A percentile compares a stretch with the other conserved stretches of the same genome.
These are phyloP conservation scores for rabbit (Oryctolagus cuniculus) DNA, from an alignment of 2,113 vertebrate genomes.

Conservation along the genomic window DNA sequence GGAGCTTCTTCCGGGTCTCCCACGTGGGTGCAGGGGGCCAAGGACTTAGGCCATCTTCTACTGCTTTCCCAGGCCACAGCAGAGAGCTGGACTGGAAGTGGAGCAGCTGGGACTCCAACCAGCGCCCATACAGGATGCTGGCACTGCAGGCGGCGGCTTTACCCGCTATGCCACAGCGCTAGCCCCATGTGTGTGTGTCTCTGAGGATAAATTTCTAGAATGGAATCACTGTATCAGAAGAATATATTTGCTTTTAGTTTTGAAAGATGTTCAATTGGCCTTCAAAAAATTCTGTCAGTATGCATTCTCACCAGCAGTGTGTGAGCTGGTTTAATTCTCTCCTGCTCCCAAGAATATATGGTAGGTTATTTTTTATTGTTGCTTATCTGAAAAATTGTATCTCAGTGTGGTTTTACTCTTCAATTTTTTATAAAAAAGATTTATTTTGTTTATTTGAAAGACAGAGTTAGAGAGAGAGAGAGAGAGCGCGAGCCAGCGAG, in stretches of 20 bases:
- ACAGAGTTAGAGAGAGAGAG: no score
- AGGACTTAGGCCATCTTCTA: no score
- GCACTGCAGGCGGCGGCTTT: no score
- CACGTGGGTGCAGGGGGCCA: no score
- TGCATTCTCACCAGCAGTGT: constrained; percentile 23
- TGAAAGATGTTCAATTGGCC: constrained; percentile 41
- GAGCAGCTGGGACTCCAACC: no score
- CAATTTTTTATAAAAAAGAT: background rate
- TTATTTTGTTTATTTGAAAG: no score
- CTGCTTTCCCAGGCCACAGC: no score
- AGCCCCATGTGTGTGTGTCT: background rate
- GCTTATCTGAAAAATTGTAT: constrained; percentile 50
- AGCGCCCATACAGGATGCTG: no score
- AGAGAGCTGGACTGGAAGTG: no score
- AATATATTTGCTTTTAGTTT: constrained; percentile 65
- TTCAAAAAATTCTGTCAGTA: constrained; percentile 33
- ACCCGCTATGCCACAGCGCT: no score
- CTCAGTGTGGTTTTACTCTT: constrained; percentile 52
- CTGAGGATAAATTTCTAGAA: constrained; percentile 51
- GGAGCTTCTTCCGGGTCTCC: no score
- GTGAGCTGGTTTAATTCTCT: constrained; percentile 16
- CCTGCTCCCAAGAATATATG: background rate
- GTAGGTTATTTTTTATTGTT: constrained; percentile 48
- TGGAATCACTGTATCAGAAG: constrained; percentile 55
- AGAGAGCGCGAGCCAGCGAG: no score